Conservation (phyloP, 2,888 invertebrate genomes). For the Eretmocerus hayati region DNA sequence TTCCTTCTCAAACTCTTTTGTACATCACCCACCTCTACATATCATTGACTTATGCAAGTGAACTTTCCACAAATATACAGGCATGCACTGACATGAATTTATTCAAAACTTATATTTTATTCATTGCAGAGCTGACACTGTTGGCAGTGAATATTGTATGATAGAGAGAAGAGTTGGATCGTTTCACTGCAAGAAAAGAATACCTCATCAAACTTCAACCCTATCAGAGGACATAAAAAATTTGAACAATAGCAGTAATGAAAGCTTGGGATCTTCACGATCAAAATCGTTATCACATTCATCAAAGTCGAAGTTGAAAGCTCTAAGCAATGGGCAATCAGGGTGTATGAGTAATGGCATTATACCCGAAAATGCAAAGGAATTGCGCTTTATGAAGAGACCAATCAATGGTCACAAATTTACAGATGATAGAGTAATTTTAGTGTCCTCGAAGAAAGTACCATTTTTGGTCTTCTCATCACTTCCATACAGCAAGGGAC, state of each 20-base stretch:
- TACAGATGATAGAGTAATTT: conserved; percentile 72
- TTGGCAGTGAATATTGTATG: conserved; percentile 49
- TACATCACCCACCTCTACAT: too few relatives aligned
- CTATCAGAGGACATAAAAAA: conserved; percentile 52
- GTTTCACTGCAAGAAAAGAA: conserved; percentile 43
- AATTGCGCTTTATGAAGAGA: conserved; percentile 48
- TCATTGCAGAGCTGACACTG: conserved; percentile 48
- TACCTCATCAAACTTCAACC: conserved; percentile 45
- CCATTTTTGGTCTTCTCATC: conserved; percentile 84
- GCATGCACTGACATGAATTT: too few relatives aligned
- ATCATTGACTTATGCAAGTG: too few relatives aligned
- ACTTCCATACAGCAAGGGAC: conserved; percentile 71
- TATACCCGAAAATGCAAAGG: conserved; percentile 44
- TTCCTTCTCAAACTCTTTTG: too few relatives aligned
- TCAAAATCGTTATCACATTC: conserved; percentile 50
- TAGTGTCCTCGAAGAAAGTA: conserved; percentile 69
- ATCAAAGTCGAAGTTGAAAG: conserved; percentile 54
- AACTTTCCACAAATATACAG: too few relatives aligned
- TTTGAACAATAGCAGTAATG: conserved; percentile 70
- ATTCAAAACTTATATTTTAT: too few relatives aligned
- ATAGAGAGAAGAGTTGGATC: conserved; percentile 49
- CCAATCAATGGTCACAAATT: conserved; percentile 61
- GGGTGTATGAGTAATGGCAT: conserved; percentile 38
- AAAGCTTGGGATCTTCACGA: conserved; percentile 64
- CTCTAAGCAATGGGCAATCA: conserved; percentile 54